phyloP scores from a whole-genome alignment of 2,113 vertebrate genomes.

The Candoia aspera region DNA sequence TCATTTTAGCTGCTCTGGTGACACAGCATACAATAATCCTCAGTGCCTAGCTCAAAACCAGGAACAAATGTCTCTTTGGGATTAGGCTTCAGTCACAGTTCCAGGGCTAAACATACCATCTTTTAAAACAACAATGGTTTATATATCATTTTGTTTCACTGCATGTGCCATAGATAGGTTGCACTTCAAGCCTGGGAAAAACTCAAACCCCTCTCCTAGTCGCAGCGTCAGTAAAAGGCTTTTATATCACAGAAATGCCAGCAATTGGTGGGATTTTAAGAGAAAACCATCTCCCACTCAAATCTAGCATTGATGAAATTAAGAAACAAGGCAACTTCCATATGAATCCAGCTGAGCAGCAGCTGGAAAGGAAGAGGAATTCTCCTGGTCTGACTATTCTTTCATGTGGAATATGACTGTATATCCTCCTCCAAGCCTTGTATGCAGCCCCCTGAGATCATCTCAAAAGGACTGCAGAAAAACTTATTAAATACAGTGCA shows the following conservation, averaged over 20 bases:
- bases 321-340: background rate
- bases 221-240: background rate
- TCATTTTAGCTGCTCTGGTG: background rate
- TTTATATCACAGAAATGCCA: slow-evolving; percentile 13
- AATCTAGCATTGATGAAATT: background rate
- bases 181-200: slow-evolving; percentile 2
- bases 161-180: background rate
- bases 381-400: background rate
- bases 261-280: slow-evolving; percentile 1
- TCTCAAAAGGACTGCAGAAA: background rate
- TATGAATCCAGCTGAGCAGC: background rate
- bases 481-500: background rate
- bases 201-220: background rate
- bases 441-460: background rate
- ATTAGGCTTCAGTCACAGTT: background rate
- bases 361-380: background rate
- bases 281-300: background rate
- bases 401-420: slow-evolving; percentile 3
- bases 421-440: background rate
- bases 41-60: background rate
- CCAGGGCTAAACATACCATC: background rate
- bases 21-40: background rate
- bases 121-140: background rate
- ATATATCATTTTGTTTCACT: background rate
- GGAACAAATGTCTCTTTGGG: background rate